Evolutionary conservation across 1,140 invertebrate species (phyloP).

Genomic region (Heterodera schachtii): DNA sequence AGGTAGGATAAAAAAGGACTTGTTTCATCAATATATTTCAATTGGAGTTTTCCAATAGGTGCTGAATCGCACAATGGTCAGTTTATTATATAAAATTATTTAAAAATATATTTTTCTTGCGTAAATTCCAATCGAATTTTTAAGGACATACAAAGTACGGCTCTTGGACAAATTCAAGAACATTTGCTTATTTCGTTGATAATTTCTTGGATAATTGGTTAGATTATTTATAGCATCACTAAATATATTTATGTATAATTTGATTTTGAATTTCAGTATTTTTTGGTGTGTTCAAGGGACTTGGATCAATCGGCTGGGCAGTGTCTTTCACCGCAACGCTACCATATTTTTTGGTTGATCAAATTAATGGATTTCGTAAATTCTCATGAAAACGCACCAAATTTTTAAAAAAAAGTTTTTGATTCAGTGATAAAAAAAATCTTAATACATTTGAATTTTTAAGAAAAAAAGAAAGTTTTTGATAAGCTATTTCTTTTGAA

Average conservation of each 20-base stretch:
- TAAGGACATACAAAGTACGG: slow-evolving; percentile 8
- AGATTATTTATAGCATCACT: too few relatives aligned
- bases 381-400: too few relatives aligned
- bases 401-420: too few relatives aligned
- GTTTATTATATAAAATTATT: slow-evolving; percentile 8
- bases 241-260: too few relatives aligned
- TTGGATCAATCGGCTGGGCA: slow-evolving; percentile 63
- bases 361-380: too few relatives aligned
- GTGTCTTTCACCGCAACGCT: slow-evolving; percentile 53
- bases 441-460: too few relatives aligned
- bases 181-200: slow-evolving; percentile 49
- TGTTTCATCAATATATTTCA: not conserved
- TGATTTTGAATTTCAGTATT: slow-evolving; percentile 47
- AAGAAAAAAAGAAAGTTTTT: too few relatives aligned
- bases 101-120: not conserved
- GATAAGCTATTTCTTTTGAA: too few relatives aligned
- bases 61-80: slow-evolving; percentile 53
- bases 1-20: not conserved
- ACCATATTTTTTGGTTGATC: slow-evolving; percentile 32
- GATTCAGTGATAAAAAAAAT: too few relatives aligned
- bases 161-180: slow-evolving; percentile 22
- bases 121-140: not conserved
- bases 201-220: slow-evolving; percentile 55
- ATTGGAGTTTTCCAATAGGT: slow-evolving; percentile 56
- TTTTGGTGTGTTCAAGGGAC: slow-evolving; percentile 62